Base-by-base conservation (phyloP, 2,797 vertebrate genomes). In the Phaenicophaeus curvirostris region DNA sequence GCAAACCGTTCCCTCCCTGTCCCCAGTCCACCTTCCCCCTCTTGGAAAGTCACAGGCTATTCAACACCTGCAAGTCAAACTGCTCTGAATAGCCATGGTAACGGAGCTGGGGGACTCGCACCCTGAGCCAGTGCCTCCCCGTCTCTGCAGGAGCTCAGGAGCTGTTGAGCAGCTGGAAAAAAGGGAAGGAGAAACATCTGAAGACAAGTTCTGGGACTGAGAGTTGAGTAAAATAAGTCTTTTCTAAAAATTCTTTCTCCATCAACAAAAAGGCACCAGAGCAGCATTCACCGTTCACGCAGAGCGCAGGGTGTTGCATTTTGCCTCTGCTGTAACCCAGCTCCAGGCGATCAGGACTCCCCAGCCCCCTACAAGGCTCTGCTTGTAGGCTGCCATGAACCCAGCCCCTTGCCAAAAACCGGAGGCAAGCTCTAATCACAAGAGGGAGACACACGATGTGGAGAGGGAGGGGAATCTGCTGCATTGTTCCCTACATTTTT, bases 251-350 rank as follows among this genome's bases (percentile, higher is more conserved):
- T 51, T 65, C 67, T 50, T 87, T 86, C 83, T 76, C 46, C 83
- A 66, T 78, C 61, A 77, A 87, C 46, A 2, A 80, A 80, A 84
- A 96, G 87, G 93, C 82, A 93, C 87, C 81, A 84, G 71, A 85
- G 66, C 58, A 91, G 53, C 62, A 77, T 67, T 66, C 55, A 30
- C 51, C 41, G 66, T 88, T 87, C 61, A 20, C 1, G 2, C 48
- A 3, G 18, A 72, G 48, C 4, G 21, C 54, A 67, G 65, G 54
- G 73, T 4, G 54, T 65, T 28, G 54, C 71, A 73, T 3, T 1
- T 73, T 85, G 88, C 73, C 39, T 78, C 73, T 54, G 73, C 58
- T 79, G 53, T 78, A 72, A 67, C 48, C 53, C 39, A 53, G 83
- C 46, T 41, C 62, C 67, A 62, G 39, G 20, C 2, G 42, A 75